Base-by-base conservation (phyloP, 1,140 invertebrate species). In the Drosophila arawakana region DNA sequence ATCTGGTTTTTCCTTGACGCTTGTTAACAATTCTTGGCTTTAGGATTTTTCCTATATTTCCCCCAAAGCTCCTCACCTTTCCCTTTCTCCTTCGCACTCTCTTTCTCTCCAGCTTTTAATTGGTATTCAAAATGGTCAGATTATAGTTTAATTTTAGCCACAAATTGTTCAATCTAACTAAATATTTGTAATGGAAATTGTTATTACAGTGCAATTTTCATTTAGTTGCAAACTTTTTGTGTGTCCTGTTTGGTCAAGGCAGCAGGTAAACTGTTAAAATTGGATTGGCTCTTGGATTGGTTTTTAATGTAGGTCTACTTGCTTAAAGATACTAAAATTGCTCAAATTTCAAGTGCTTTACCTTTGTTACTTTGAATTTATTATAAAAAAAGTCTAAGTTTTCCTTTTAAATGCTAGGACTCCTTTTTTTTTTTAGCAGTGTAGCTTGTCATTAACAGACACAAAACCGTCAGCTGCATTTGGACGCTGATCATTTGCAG, bases 1-100 rank as follows among this genome's bases (percentile, higher is more conserved):
- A 88, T 88, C 84, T 69, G 84, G 84, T 88, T 88, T 86, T 78
- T 61, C 35, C 52, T 55, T 68, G 52, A 50, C 71, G 72, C 77
- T 78, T 83, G 83, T 77, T 78, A 78, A 54, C 67, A 44, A 67
- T 52, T 52, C 80, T 70, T 58, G 70, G 59, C 15, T n/a, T 37
- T 55, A 15, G 15, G 13, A 55, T 11, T 81, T 75, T 82, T 72
- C 70, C 69, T 71, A 60, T 79, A 39, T 77, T 76, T 76, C n/a
- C 62, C 15, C 52, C 70, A 73, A 73, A 67, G 55, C 62, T 54
- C 37, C 39, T 8, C 15, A 47, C 6, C 25, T 47, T 13, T 1
- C 25, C 5, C 9, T 39, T 10, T 39, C 10, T 39, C 37, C 37
- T 10, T 39, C 8, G 1, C 37, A 1, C 37, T 39, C 37, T 39